Conservation (phyloP, 2,113 vertebrate species). For the Peromyscus leucopus region DNA sequence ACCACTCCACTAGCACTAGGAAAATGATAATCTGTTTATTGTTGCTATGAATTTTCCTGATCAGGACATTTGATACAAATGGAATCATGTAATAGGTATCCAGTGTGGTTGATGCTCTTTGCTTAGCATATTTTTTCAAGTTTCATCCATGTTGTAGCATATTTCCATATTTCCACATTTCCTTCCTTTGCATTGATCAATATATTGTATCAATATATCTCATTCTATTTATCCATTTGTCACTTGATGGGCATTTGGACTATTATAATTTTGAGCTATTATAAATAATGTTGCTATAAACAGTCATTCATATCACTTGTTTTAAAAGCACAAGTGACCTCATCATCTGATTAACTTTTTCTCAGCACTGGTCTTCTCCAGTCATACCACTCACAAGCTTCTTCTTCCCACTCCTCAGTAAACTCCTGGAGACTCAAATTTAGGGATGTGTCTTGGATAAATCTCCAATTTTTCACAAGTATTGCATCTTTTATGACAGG, state of each 20-base stretch:
- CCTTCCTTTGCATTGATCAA: constrained; percentile 25
- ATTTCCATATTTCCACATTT: not conserved
- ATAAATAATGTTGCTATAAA: constrained; percentile 11
- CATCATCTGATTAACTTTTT: not conserved
- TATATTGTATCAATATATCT: not conserved
- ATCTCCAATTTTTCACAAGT: not conserved
- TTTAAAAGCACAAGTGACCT: constrained; percentile 16
- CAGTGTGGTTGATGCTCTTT: not conserved
- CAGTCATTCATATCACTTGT: not conserved
- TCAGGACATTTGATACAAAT: not conserved
- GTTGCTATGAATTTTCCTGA: not conserved
- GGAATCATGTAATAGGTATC: not conserved
- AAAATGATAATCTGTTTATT: constrained; percentile 1
- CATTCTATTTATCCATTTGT: not conserved
- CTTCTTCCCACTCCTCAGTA: not conserved
- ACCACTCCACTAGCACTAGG: not conserved
- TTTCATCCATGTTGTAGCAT: constrained; percentile 11
- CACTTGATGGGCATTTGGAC: not conserved
- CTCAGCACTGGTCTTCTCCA: not conserved
- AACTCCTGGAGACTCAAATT: not conserved
- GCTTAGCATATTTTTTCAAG: not conserved
- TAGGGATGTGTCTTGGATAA: not conserved
- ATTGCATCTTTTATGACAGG: not conserved
- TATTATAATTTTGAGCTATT: constrained; percentile 25
- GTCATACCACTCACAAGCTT: not conserved